Evolutionary conservation across 2,113 vertebrate genomes (phyloP).

Genomic region (Saguinus imperator): DNA sequence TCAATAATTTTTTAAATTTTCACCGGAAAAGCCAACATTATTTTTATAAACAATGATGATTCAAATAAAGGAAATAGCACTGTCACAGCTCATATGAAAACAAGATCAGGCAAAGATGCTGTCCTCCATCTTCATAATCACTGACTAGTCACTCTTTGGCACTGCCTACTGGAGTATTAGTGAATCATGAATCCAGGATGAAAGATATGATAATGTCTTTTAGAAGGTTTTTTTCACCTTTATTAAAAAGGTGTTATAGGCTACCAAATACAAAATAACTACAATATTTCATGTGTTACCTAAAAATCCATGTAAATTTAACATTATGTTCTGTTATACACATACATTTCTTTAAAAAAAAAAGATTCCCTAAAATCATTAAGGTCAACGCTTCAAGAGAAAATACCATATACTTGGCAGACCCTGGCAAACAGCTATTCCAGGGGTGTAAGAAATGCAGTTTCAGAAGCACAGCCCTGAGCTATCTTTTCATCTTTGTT

Average conservation of each 20-base stretch:
- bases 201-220: background rate
- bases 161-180: background rate
- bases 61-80: constrained; percentile 8
- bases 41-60: constrained; percentile 48
- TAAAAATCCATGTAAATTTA: background rate
- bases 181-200: background rate
- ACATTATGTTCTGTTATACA: background rate
- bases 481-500: background rate
- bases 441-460: background rate
- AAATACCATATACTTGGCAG: background rate
- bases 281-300: background rate
- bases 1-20: background rate
- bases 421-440: background rate
- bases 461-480: background rate
- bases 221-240: background rate
- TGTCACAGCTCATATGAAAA: background rate
- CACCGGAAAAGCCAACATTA: background rate
- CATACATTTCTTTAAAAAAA: background rate
- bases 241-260: constrained; percentile 9
- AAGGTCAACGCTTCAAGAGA: background rate
- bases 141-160: constrained; percentile 9
- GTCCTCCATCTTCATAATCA: background rate
- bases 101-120: background rate
- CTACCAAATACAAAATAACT: background rate
- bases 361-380: background rate